Percentiles rank a stretch among this genome's conserved stretches.
Conservation (phyloP, 2,113 vertebrate species). For the Desmodus rotundus region DNA sequence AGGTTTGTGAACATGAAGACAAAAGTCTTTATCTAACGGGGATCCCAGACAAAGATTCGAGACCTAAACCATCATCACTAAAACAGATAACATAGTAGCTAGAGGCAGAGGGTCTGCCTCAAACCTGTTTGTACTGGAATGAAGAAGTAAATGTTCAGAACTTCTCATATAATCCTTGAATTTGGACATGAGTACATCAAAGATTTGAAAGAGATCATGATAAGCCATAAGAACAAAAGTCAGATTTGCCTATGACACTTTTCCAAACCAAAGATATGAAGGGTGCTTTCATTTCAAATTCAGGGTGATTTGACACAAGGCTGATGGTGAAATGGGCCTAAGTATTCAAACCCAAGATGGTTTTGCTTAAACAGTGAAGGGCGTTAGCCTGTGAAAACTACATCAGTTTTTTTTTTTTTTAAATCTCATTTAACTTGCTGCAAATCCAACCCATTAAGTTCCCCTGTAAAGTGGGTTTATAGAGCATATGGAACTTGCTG, state of each 20-base stretch:
- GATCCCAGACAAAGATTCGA: background rate
- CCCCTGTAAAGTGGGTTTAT: constrained; percentile 62
- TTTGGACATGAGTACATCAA: constrained; percentile 9
- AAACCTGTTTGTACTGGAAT: background rate
- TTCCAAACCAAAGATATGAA: constrained; percentile 15
- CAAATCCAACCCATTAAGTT: constrained; percentile 58
- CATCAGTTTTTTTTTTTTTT: background rate
- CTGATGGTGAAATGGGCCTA: background rate
- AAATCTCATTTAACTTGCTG: constrained; percentile 62
- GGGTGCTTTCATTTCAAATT: constrained; percentile 32
- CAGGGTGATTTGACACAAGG: constrained; percentile 10
- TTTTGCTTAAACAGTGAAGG: constrained; percentile 30
- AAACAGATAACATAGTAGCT: too few relatives aligned
- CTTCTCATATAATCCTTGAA: background rate
- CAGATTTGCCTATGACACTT: constrained; percentile 35
- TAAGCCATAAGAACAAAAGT: constrained; percentile 26
- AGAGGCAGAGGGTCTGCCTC: background rate
- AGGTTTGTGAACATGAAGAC: background rate
- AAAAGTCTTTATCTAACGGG: background rate
- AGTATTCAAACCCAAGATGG: constrained; percentile 33
- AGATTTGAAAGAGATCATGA: background rate
- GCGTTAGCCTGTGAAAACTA: constrained; percentile 39
- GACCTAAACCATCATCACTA: background rate
- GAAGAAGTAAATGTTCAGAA: background rate
- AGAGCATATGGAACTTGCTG: constrained; percentile 47